Conservation (phyloP, 2,888 invertebrate species). For the Tuberolachnus salignus region DNA sequence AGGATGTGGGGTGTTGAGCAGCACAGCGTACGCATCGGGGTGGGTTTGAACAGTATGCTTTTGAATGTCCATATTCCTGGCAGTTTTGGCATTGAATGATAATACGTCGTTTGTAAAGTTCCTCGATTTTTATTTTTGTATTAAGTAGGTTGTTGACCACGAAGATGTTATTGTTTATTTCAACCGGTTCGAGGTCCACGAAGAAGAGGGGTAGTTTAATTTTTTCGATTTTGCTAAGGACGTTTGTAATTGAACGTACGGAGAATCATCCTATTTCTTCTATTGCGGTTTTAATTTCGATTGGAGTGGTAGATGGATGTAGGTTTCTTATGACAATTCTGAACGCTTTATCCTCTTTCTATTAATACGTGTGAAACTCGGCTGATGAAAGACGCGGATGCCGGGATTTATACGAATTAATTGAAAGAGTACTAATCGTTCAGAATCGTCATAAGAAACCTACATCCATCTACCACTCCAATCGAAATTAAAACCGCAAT, state of each 20-base stretch:
- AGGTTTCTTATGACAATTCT: neutral
- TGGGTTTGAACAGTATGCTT: neutral
- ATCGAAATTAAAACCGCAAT: neutral
- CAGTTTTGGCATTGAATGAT: neutral
- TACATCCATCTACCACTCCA: neutral
- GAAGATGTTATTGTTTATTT: neutral
- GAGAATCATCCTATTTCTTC: neutral
- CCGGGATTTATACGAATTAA: too few relatives aligned
- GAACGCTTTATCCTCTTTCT: too few relatives aligned
- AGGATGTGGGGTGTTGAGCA: neutral
- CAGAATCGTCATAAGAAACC: neutral
- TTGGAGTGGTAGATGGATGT: neutral
- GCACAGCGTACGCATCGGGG: neutral
- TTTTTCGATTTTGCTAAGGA: neutral
- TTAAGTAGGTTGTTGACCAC: neutral
- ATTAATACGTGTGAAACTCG: too few relatives aligned
- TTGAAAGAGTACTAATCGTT: too few relatives aligned
- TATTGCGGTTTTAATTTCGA: neutral
- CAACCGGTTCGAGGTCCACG: neutral
- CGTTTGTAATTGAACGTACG: neutral
- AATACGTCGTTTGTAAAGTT: neutral
- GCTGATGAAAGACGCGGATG: too few relatives aligned
- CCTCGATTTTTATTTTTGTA: neutral
- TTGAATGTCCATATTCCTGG: slow-evolving; percentile 8
- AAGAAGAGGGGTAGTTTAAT: neutral